These are phyloP conservation scores for Caiman crocodilus DNA, from an alignment of 2,797 vertebrate genomes.

Conservation along the genomic window DNA sequence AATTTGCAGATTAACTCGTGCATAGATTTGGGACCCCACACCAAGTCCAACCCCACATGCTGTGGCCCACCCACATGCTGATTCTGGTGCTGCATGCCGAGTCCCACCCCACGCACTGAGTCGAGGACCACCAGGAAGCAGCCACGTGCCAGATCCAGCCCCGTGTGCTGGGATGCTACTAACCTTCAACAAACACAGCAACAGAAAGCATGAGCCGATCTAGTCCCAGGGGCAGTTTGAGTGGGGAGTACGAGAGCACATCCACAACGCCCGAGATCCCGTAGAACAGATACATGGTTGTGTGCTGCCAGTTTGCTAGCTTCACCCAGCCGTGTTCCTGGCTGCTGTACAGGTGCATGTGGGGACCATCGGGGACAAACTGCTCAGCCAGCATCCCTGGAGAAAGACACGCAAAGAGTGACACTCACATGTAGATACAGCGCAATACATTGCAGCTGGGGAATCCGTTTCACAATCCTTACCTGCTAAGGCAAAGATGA, in stretches of 20 bases:
- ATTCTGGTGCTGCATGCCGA: too few species aligned
- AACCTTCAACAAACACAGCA: slow-evolving; percentile 93
- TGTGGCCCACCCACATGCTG: too few species aligned
- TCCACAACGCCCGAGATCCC: slow-evolving; percentile 86
- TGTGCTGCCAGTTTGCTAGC: slow-evolving; percentile 99
- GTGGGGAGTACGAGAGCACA: slow-evolving; percentile 76
- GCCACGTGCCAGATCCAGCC: not conserved
- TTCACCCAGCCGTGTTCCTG: slow-evolving; percentile 86
- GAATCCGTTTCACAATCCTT: not conserved
- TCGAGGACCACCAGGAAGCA: too few species aligned
- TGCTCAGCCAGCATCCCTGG: slow-evolving; percentile 95
- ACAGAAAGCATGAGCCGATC: slow-evolving; percentile 87
- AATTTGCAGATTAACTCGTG: too few species aligned
- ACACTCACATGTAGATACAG: accelerated
- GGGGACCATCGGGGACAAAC: slow-evolving; percentile 94
- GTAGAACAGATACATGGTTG: slow-evolving; percentile 97
- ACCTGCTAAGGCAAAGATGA: slow-evolving; percentile 88
- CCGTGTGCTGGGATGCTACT: not conserved
- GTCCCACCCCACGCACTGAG: too few species aligned
- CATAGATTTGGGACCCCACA: not conserved
- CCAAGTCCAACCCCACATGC: too few species aligned
- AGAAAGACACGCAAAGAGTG: not conserved
- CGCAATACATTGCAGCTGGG: accelerated
- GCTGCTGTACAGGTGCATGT: slow-evolving; percentile 84
- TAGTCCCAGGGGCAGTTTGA: slow-evolving; percentile 81